Base-by-base conservation (phyloP, 2,888 invertebrate genomes). In the Cenopis cana region DNA sequence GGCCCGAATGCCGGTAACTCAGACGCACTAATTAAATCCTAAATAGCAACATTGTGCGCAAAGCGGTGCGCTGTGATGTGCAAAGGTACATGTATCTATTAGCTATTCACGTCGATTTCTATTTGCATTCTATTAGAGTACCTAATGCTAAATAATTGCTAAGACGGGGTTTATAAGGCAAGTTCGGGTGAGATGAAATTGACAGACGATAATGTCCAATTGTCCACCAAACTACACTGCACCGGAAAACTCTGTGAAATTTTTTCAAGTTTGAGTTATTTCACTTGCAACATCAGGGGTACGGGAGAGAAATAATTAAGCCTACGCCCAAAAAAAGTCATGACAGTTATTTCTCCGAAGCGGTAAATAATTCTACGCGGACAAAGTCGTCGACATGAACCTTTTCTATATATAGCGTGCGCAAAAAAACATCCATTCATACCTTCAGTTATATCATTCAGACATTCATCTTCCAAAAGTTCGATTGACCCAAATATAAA, bases 1-100 rank as follows among this genome's bases (percentile, higher is more conserved):
- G 18, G 14, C 10, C 29, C 29, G 82, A 79, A 78, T 77, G 77
- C 82, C 82, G 81, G 79, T 77, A 74, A 74, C 71, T 82, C 80
- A 81, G 80, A 77, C 80, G 78, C 76, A 82, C 86, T 88, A 88
- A 88, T 88, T 85, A 84, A 85, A 82, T 79, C 81, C 81, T 83
- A 83, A 88, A 88, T 84, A 84, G 71, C 75, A 77, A 77, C 82
- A 82, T 83, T 86, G 85, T 85, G 73, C 67, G 33, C 64, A 11
- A 9, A 57, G 49, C 18, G 50, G 54, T 29, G 72, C 74, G 77
- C 75, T 69, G 75, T 74, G 67, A 55, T 69, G 75, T 74, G 67
- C 49, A 65, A 54, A 24, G 24, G 24, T 24, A 24, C 59, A 46
- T 70, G 70, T 70, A 54, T 29, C 52, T 50, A 46, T 60, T 66